Evolutionary conservation across 1,140 invertebrate species (phyloP).

Genomic region (Brachystomella parvula): DNA sequence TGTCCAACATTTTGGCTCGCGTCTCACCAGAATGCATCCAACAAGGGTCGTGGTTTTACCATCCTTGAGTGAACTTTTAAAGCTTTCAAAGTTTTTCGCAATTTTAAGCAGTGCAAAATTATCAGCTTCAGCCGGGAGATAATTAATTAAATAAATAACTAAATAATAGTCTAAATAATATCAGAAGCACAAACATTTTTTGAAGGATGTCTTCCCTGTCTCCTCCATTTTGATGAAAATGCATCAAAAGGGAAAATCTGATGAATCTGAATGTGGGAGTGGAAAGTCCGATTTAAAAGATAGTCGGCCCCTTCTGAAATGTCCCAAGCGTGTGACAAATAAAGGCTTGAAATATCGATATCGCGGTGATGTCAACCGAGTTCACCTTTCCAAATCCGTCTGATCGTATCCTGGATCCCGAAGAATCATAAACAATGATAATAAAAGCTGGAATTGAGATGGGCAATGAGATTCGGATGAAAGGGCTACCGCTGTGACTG

Average conservation of each 20-base stretch:
- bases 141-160: not conserved
- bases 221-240: too few species aligned
- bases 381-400: not conserved
- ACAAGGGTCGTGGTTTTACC: not conserved
- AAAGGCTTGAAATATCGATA: not conserved
- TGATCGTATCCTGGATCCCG: not conserved
- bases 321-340: not conserved
- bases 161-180: not conserved
- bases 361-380: not conserved
- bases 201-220: too few species aligned
- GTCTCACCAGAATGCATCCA: not conserved
- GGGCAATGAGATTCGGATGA: constrained; percentile 2
- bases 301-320: too few species aligned
- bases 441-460: constrained; percentile 10
- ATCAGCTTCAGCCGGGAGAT: not conserved
- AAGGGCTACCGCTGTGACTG: not conserved
- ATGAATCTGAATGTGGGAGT: not conserved
- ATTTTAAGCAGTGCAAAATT: too few species aligned
- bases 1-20: constrained; percentile 18
- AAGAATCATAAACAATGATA: not conserved
- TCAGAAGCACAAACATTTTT: not conserved
- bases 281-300: too few species aligned
- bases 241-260: too few species aligned
- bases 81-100: too few species aligned
- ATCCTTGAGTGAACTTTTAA: not conserved